These are phyloP conservation scores for Osmerus mordax DNA, from an alignment of 2,113 vertebrate genomes.

Conservation along the genomic window DNA sequence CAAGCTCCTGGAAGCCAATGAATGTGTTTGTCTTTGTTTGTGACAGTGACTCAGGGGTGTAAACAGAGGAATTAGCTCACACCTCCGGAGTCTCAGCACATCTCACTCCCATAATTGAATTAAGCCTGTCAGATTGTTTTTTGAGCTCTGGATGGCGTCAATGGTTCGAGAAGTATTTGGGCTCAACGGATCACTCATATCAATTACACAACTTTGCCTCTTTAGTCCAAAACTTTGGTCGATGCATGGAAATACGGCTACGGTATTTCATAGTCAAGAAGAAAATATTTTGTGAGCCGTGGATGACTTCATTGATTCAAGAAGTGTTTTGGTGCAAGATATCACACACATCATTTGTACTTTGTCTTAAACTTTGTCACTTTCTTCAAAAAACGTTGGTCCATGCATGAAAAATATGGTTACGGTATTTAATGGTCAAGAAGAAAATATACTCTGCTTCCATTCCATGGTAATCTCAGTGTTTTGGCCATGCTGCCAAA, in stretches of 20 bases:
- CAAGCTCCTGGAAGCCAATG: constrained; percentile 64
- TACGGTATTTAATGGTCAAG: background rate
- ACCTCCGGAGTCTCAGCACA: constrained; percentile 65
- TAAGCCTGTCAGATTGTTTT: constrained; percentile 55
- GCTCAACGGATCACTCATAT: constrained; percentile 14
- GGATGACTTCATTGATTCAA: constrained; percentile 19
- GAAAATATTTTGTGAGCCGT: constrained; percentile 28
- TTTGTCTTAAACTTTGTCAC: background rate
- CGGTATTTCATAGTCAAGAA: background rate
- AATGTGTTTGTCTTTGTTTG: constrained; percentile 64
- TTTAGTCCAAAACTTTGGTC: background rate
- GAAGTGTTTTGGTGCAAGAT: constrained; percentile 5
- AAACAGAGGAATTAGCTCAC: constrained; percentile 71
- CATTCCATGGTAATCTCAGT: constrained; percentile 9
- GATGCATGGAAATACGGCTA: too few species aligned
- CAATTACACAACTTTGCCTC: background rate
- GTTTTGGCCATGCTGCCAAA: background rate
- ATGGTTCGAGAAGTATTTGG: background rate
- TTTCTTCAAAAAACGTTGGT: background rate
- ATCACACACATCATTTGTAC: background rate
- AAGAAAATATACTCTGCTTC: background rate
- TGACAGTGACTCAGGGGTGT: constrained; percentile 73
- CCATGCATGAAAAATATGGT: background rate
- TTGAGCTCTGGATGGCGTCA: constrained; percentile 36
- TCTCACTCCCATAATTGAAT: constrained; percentile 66